A percentile compares a stretch with the other conserved stretches of the same genome.
These are phyloP conservation scores for Lottia gigantea DNA, from an alignment of 2,888 invertebrate species.

Conservation along the genomic window DNA sequence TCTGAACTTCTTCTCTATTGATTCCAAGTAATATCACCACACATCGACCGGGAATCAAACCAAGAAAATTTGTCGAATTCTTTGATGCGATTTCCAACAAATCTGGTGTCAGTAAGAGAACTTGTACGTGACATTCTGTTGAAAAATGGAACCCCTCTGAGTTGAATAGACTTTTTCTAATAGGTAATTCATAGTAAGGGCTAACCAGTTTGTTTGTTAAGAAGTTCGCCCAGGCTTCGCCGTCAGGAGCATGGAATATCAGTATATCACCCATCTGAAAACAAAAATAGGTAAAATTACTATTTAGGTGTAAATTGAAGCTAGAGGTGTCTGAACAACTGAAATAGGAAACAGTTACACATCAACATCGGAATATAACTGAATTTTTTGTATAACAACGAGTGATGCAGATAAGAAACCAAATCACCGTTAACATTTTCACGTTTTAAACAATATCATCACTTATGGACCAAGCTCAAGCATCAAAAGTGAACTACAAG, in stretches of 20 bases:
- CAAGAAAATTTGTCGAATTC: background rate
- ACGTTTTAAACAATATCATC: too few relatives aligned
- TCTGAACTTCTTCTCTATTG: background rate
- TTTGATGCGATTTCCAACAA: background rate
- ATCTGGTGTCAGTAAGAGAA: background rate
- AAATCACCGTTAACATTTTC: too few relatives aligned
- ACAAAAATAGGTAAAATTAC: background rate
- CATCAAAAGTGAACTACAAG: too few relatives aligned
- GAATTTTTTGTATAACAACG: too few relatives aligned
- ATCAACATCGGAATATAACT: too few relatives aligned
- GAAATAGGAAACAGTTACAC: too few relatives aligned
- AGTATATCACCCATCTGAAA: slow-evolving; percentile 5
- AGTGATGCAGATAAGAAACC: too few relatives aligned
- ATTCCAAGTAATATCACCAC: background rate
- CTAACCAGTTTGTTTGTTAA: background rate
- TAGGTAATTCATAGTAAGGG: background rate
- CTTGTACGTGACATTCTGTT: background rate
- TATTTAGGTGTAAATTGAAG: too few relatives aligned
- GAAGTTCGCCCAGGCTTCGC: background rate
- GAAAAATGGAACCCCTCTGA: background rate
- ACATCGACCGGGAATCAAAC: background rate
- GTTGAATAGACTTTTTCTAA: background rate
- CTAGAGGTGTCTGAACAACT: too few relatives aligned
- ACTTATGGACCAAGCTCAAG: too few relatives aligned
- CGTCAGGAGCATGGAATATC: background rate